Conservation (phyloP, 2,797 vertebrate species). For the Falco novaeseelandiae region DNA sequence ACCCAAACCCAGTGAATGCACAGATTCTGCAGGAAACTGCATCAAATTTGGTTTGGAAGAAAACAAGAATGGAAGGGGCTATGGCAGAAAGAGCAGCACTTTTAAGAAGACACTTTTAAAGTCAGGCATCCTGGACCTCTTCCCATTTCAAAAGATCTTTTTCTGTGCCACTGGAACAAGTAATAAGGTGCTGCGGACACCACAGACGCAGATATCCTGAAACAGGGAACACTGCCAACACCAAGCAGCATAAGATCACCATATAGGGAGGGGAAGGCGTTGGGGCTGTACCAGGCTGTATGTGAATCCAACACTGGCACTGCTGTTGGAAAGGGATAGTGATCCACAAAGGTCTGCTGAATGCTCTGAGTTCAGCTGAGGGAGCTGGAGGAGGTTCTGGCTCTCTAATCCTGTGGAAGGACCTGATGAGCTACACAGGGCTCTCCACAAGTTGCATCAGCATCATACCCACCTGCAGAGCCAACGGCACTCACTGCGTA, state of each 20-base stretch:
- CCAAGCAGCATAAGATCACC: not conserved
- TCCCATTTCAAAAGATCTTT: not conserved
- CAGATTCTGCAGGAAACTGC: not conserved
- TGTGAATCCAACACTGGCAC: not conserved
- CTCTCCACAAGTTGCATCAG: not conserved
- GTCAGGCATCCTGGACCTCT: not conserved
- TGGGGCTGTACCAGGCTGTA: not conserved
- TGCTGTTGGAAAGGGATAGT: not conserved
- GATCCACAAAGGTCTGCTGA: not conserved
- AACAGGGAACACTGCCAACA: rapidly evolving
- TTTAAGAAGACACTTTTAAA: not conserved
- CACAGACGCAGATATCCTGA: not conserved
- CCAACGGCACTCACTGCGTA: not conserved
- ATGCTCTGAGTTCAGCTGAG: not conserved
- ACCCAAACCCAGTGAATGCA: not conserved
- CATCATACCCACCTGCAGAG: not conserved
- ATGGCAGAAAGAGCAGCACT: not conserved
- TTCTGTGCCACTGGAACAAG: not conserved
- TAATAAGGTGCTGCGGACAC: not conserved
- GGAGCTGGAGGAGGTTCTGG: not conserved
- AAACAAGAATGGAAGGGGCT: not conserved
- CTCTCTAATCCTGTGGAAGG: not conserved
- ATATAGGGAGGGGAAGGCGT: rapidly evolving
- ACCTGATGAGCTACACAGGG: not conserved
- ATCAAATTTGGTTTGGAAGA: not conserved